A percentile compares a stretch with the other conserved stretches of the same genome.
Evolutionary conservation across 64 coral and sea anemone species (phyloP).

Genomic region (Catalaphyllia jardinei): DNA sequence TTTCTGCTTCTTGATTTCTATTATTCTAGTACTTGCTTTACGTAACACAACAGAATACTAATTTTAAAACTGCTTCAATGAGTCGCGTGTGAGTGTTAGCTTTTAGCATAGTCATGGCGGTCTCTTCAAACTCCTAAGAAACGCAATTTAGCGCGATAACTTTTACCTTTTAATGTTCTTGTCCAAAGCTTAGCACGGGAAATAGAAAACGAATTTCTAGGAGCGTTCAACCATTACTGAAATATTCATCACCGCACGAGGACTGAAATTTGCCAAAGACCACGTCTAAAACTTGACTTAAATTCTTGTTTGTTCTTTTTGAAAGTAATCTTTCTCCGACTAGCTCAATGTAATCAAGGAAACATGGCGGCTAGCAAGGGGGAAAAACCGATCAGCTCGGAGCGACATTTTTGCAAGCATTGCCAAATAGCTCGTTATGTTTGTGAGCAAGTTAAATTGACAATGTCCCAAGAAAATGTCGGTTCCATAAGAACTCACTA

Average conservation of each 20-base stretch:
- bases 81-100: background rate
- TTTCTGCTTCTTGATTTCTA: slow-evolving; percentile 18
- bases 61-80: background rate
- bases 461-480: too few relatives aligned
- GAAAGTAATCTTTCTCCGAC: too few relatives aligned
- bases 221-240: background rate
- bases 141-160: background rate
- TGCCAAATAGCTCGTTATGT: too few relatives aligned
- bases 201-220: background rate
- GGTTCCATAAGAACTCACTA: too few relatives aligned
- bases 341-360: too few relatives aligned
- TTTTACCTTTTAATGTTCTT: background rate
- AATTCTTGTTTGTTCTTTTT: too few relatives aligned
- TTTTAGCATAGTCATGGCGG: background rate
- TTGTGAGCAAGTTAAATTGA: too few relatives aligned
- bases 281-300: too few relatives aligned
- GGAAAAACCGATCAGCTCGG: too few relatives aligned
- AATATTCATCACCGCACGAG: background rate
- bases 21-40: background rate
- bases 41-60: background rate
- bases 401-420: too few relatives aligned
- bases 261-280: background rate
- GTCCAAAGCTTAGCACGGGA: background rate
- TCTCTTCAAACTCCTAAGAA: background rate
- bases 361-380: too few relatives aligned